A percentile compares a stretch with the other conserved stretches of the same genome.
These are phyloP conservation scores for Morpho helenor DNA, from an alignment of 2,888 invertebrate species.

Conservation along the genomic window DNA sequence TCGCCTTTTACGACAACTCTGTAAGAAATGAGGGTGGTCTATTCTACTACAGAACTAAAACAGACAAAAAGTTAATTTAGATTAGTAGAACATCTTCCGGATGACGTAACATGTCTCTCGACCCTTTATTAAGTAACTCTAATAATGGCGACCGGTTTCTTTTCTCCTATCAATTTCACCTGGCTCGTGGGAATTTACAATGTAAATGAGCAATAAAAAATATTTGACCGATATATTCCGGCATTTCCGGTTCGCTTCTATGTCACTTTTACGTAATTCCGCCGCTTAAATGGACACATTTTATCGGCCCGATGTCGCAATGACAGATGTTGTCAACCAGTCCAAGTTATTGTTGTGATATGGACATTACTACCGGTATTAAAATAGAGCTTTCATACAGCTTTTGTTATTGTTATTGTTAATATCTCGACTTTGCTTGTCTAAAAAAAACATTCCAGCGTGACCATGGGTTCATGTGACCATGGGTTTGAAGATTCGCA, in stretches of 20 bases:
- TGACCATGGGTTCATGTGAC: too few relatives aligned
- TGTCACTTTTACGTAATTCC: slow-evolving; percentile 34
- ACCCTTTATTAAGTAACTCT: slow-evolving; percentile 44
- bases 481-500: too few relatives aligned
- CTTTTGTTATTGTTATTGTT: too few relatives aligned
- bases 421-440: too few relatives aligned
- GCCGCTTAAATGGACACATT: slow-evolving; percentile 15
- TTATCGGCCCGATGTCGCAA: slow-evolving; percentile 17
- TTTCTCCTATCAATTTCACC: slow-evolving; percentile 49
- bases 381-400: background rate
- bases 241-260: slow-evolving; percentile 30
- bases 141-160: slow-evolving; percentile 35
- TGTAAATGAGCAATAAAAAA: slow-evolving; percentile 40
- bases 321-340: slow-evolving; percentile 12
- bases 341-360: background rate
- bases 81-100: slow-evolving; percentile 9
- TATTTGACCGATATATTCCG: slow-evolving; percentile 35
- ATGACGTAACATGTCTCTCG: slow-evolving; percentile 33
- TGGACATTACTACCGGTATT: background rate
- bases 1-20: too few relatives aligned
- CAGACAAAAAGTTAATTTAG: background rate
- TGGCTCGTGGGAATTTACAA: slow-evolving; percentile 42
- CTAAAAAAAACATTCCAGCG: too few relatives aligned
- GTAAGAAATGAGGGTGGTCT: too few relatives aligned
- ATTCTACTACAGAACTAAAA: background rate